Conservation (phyloP, 2,888 invertebrate genomes). For the Spilosoma lubricipeda region DNA sequence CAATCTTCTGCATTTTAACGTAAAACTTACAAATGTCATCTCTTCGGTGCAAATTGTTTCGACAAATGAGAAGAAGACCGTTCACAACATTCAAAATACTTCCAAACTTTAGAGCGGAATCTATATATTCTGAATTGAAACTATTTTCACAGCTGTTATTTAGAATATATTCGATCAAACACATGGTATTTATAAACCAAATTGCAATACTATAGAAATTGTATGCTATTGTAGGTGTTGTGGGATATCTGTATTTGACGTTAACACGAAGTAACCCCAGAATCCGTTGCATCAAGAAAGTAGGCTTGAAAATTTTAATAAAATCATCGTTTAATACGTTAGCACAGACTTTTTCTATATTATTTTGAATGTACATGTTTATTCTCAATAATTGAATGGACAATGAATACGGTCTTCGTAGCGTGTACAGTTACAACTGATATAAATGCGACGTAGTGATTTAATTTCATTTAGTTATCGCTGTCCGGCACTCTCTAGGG, state of each 20-base stretch:
- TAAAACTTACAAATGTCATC: slow-evolving; percentile 59
- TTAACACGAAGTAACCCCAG: slow-evolving; percentile 65
- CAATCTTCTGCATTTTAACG: slow-evolving; percentile 71
- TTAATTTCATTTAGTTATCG: slow-evolving; percentile 3
- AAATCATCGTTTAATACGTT: slow-evolving; percentile 71
- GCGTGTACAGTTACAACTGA: background rate
- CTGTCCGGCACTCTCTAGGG: slow-evolving; percentile 4
- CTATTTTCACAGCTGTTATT: slow-evolving; percentile 52
- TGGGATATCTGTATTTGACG: slow-evolving; percentile 64
- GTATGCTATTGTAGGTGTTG: slow-evolving; percentile 56
- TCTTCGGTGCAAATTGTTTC: slow-evolving; percentile 50
- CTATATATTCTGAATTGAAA: slow-evolving; percentile 45
- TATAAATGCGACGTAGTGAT: background rate
- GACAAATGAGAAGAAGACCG: slow-evolving; percentile 51
- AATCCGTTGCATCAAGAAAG: slow-evolving; percentile 56
- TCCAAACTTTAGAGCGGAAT: slow-evolving; percentile 56
- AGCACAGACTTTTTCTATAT: slow-evolving; percentile 58
- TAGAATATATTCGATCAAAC: slow-evolving; percentile 42
- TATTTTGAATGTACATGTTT: slow-evolving; percentile 29
- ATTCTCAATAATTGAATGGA: background rate
- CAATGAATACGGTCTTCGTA: background rate
- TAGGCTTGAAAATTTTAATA: slow-evolving; percentile 59
- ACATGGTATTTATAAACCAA: slow-evolving; percentile 53
- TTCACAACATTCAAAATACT: slow-evolving; percentile 50
- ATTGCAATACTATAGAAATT: slow-evolving; percentile 54